phyloP scores from a whole-genome alignment of 2,797 vertebrate genomes.

The Pantherophis vulpinus region DNA sequence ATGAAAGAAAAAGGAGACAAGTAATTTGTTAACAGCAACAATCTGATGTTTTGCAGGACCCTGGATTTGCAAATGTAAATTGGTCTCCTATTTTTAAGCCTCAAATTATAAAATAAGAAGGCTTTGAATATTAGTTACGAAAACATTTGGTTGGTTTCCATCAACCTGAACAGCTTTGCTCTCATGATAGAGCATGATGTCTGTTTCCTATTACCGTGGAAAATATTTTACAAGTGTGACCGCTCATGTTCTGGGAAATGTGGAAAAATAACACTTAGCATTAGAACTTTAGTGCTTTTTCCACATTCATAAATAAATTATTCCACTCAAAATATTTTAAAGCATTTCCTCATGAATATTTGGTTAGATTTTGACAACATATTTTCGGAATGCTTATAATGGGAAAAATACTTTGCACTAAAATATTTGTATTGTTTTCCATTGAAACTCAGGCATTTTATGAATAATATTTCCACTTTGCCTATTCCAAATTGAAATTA shows the following conservation, averaged over 20 bases:
- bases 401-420: background rate
- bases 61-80: background rate
- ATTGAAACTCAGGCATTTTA: background rate
- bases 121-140: background rate
- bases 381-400: background rate
- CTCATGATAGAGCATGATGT: constrained; percentile 13
- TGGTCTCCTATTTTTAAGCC: background rate
- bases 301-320: constrained; percentile 35
- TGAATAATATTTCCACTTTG: background rate
- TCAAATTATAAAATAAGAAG: background rate
- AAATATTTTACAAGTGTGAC: background rate
- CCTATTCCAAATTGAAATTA: background rate
- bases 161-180: no score
- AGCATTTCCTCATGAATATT: background rate
- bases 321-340: constrained; percentile 1
- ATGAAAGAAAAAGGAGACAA: background rate
- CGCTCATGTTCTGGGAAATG: constrained; percentile 28
- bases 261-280: constrained; percentile 28
- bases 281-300: constrained; percentile 30
- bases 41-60: background rate
- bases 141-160: background rate
- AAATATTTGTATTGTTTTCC: background rate
- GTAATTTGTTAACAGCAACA: background rate
- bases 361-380: constrained; percentile 16
- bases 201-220: constrained; percentile 34